A percentile compares a stretch with the other conserved stretches of the same genome.
These are phyloP conservation scores for Bembecia ichneumoniformis DNA, from an alignment of 2,888 invertebrate species.

Conservation along the genomic window DNA sequence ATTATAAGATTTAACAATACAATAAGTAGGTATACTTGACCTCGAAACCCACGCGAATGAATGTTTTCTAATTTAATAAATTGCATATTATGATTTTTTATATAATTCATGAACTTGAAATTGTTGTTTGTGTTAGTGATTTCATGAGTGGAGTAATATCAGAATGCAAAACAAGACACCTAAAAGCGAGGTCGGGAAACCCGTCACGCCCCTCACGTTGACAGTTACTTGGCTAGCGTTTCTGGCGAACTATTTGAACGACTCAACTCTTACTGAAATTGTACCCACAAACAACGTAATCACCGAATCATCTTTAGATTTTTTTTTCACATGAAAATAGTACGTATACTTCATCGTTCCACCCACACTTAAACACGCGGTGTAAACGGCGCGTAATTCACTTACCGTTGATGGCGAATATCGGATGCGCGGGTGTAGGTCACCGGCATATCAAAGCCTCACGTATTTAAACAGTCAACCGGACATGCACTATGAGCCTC, in stretches of 20 bases:
- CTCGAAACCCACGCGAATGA: too few relatives aligned
- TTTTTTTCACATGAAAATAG: too few relatives aligned
- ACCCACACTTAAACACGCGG: neutral
- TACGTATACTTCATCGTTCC: too few relatives aligned
- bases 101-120: too few relatives aligned
- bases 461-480: constrained; percentile 1
- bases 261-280: neutral
- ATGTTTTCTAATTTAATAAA: too few relatives aligned
- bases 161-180: too few relatives aligned
- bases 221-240: neutral
- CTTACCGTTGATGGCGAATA: constrained; percentile 35
- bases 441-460: constrained; percentile 29
- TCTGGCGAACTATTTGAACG: neutral
- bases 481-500: constrained; percentile 4
- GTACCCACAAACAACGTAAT: neutral
- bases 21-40: too few relatives aligned
- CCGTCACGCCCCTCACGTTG: neutral
- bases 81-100: too few relatives aligned
- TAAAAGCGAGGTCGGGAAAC: neutral
- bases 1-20: too few relatives aligned
- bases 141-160: too few relatives aligned
- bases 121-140: too few relatives aligned
- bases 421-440: constrained; percentile 39
- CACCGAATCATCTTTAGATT: neutral
- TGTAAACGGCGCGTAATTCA: constrained; percentile 2